Conservation (phyloP, 1,140 invertebrate species). For the Drosophila lini region DNA sequence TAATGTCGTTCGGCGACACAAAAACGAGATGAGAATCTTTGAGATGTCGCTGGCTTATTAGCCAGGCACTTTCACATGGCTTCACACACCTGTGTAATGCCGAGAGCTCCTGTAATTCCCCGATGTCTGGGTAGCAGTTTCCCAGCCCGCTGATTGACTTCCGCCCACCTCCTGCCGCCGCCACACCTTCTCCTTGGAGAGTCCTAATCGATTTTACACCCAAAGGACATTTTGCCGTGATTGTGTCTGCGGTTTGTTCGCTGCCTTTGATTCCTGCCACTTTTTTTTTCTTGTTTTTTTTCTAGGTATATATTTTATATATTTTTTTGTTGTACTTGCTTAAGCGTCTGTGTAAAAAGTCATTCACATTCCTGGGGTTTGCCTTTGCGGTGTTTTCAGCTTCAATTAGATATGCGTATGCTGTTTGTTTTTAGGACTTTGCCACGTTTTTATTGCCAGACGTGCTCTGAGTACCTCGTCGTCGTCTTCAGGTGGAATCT, state of each 20-base stretch:
- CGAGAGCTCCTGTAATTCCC: constrained; percentile 61
- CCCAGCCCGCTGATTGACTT: constrained; percentile 77
- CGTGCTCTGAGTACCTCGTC: constrained; percentile 55
- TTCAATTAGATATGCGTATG: constrained; percentile 77
- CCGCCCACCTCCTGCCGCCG: constrained; percentile 41
- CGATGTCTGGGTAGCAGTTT: constrained; percentile 33
- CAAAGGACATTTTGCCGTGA: constrained; percentile 79
- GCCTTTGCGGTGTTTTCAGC: constrained; percentile 36
- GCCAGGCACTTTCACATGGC: constrained; percentile 44
- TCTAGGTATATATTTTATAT: constrained; percentile 8
- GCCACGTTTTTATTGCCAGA: constrained; percentile 74
- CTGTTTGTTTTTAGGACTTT: constrained; percentile 63
- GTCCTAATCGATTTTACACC: constrained; percentile 83
- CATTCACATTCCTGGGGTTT: constrained; percentile 13
- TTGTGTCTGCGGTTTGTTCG: constrained; percentile 76
- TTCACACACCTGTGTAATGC: constrained; percentile 47
- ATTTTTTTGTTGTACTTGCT: constrained; percentile 36
- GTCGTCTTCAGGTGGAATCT: constrained; percentile 42
- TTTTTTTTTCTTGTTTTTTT: constrained; percentile 7
- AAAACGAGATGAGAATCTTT: constrained; percentile 42
- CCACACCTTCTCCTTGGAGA: constrained; percentile 24
- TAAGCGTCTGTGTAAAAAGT: constrained; percentile 60
- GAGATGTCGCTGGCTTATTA: constrained; percentile 46
- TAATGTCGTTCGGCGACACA: constrained; percentile 25
- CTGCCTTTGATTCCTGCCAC: constrained; percentile 66